Base-by-base conservation (phyloP, 2,113 vertebrate species). In the Romanogobio albipinnatus region DNA sequence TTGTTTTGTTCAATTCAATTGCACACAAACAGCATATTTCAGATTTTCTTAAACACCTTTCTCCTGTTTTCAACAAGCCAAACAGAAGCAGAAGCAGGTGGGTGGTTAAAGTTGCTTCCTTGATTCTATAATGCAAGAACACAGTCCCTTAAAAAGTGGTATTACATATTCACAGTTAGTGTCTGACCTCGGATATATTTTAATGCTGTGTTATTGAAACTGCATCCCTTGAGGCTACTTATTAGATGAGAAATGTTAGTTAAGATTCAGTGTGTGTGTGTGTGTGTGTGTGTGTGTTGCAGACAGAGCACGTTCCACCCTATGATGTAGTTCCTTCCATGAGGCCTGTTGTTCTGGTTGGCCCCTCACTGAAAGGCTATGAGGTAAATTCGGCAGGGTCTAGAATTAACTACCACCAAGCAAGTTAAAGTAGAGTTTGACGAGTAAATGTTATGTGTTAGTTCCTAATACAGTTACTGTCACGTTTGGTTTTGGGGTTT, bases 1-100 rank as follows among this genome's bases (percentile, higher is more conserved):
- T 36, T 36, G 39, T 39, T 39, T 39, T 39, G 39, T 39, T 39
- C 6, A 39, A 39, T 39, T 39, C 0, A 39, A 39, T 39, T 43
- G 51, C 39, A 62, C 2, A 61, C 14, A 17, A 79, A 61, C 13
- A 36, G 13, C 24, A 15, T 19, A 14, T 17, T 43, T 80, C 26
- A 19, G 77, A 64, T 80, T 39, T 15, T 66, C 77, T 83, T 61
- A 83, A 84, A 86, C 62, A 84, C 79, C 76, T 7, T 89, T 93
- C 45, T 94, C 85, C 93, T 93, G 90, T 84, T 90, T 89, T 87
- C 85, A 75, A 92, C 85, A 95, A 95, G 94, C 94, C 86, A 95
- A 95, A 93, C 94, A 94, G 94, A 95, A 95, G 94, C 94, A 93
- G 90, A 95, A 95, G 73, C 94, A 95, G 94, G 94, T 95, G 91